Evolutionary conservation across 2,797 vertebrate genomes (phyloP), one percentile per base, ranked within the genome.

Genomic region (Dermochelys coriacea): DNA sequence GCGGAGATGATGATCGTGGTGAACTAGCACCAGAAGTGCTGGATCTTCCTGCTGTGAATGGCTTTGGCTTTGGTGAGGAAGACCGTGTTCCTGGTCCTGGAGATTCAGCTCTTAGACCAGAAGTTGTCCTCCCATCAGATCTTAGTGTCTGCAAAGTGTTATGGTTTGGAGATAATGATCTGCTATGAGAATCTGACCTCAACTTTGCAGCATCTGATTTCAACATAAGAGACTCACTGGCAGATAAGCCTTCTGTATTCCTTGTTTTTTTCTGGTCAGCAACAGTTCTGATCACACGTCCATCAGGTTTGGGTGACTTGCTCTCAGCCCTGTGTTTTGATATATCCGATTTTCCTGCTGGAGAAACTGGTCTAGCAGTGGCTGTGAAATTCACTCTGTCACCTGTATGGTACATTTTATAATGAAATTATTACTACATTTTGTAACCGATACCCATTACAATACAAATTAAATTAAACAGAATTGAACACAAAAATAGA

Each of bases 101-200:
- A 64, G 99, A 99, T 98, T 99, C 99, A 1, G 99, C 98, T 95
- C 99, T 98, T 34, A 99, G 97, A 93, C 98, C 98, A 54, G 98
- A 97, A 11, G 98, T 97, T 54, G 98, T 99, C 96, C 99, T 98
- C 75, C 99, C 99, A 75, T 99, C 99, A 7, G 98, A 98, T 97
- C 99, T 99, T 49, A 99, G 98, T 19, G 99, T 99, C 95, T 99
- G 99, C 82, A 99, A 95, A 84, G 99, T 99, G 97, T 99, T 99
- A 97, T 99, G 99, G 97, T 99, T 99, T 86, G 99, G 99, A 0
- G 99, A 99, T 97, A 99, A 98, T 14, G 99, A 99, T 92, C 99
- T 99, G 94, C 99, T 99, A 87, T 99, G 99, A 5, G 99, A 99
- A 98, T 99, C 99, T 21, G 99, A 99, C 75, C 99, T 98, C 97